Evolutionary conservation across 2,888 invertebrate genomes (phyloP).

Genomic region (Tiliacea aurago): DNA sequence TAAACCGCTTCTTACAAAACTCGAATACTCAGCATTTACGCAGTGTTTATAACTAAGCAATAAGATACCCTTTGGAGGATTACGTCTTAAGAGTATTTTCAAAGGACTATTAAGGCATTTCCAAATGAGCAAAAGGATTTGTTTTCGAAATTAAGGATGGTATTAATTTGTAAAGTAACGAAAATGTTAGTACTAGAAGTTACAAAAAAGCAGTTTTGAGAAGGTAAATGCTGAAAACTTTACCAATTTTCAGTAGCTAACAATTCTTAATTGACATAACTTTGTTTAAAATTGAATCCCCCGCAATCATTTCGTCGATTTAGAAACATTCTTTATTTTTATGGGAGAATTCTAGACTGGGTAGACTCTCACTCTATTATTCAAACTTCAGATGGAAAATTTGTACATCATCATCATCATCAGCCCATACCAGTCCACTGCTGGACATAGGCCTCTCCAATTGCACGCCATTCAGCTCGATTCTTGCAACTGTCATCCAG

Average conservation of each 20-base stretch:
- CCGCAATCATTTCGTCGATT: background rate
- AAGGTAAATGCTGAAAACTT: conserved; percentile 34
- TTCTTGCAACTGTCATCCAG: too few relatives aligned
- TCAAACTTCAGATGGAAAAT: background rate
- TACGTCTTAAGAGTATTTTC: conserved; percentile 30
- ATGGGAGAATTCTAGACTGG: background rate
- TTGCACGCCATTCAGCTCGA: too few relatives aligned
- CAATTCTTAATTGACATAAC: background rate
- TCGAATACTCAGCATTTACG: conserved; percentile 7
- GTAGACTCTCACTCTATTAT: background rate
- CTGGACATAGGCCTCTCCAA: too few relatives aligned
- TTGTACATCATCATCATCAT: too few relatives aligned
- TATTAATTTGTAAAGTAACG: conserved; percentile 33
- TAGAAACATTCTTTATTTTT: background rate
- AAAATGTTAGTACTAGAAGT: conserved; percentile 11
- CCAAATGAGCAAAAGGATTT: conserved; percentile 49
- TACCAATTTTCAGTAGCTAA: conserved; percentile 25
- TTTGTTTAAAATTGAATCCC: background rate
- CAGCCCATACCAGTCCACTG: too few relatives aligned
- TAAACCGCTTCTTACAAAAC: conserved; percentile 9
- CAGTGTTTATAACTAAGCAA: conserved; percentile 13
- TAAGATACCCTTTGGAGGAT: conserved; percentile 33
- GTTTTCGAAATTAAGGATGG: conserved; percentile 10
- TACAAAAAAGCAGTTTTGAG: conserved; percentile 23
- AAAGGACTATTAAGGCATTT: conserved; percentile 31